phyloP scores from a whole-genome alignment of 92 coral and sea anemone genomes.

The Bergia puertoricense region DNA sequence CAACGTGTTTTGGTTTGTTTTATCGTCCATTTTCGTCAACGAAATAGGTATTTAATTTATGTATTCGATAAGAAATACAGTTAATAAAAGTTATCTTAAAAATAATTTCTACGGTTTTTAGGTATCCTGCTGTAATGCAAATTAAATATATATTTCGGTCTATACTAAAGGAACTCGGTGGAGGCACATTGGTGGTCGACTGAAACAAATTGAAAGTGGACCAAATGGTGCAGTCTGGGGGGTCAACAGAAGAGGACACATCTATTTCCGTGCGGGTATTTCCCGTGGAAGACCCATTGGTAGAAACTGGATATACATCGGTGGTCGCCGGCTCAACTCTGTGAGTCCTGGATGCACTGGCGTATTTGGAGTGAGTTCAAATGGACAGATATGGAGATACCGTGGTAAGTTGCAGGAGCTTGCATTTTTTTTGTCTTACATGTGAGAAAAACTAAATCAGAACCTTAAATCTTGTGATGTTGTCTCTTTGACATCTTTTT shows the following conservation, averaged over 20 bases:
- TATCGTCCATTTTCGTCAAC: too few species aligned
- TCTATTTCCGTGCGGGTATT: conserved; percentile 42
- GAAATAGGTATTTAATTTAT: too few species aligned
- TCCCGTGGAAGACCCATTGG: conserved; percentile 30
- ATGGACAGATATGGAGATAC: conserved; percentile 33
- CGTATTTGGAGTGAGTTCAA: conserved; percentile 22
- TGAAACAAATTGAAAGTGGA: conserved; percentile 50
- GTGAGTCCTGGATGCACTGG: conserved; percentile 38
- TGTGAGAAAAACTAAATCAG: neutral
- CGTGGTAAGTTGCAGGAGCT: neutral
- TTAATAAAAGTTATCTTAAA: too few species aligned
- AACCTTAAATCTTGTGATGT: neutral
- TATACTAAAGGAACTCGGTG: conserved; percentile 3
- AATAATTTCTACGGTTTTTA: too few species aligned
- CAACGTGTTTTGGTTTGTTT: too few species aligned
- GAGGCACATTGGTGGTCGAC: conserved; percentile 6
- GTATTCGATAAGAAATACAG: too few species aligned
- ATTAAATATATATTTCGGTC: neutral
- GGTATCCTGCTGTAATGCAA: neutral
- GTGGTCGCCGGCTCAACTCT: neutral
- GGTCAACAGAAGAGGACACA: conserved; percentile 26
- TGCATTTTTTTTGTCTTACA: neutral
- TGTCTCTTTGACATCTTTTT: neutral
- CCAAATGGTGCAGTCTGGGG: conserved; percentile 53
- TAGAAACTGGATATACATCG: conserved; percentile 31